Percentiles rank a stretch among this genome's conserved stretches.
These are phyloP conservation scores for Grantiella picta DNA, from an alignment of 2,113 vertebrate species.

Conservation along the genomic window DNA sequence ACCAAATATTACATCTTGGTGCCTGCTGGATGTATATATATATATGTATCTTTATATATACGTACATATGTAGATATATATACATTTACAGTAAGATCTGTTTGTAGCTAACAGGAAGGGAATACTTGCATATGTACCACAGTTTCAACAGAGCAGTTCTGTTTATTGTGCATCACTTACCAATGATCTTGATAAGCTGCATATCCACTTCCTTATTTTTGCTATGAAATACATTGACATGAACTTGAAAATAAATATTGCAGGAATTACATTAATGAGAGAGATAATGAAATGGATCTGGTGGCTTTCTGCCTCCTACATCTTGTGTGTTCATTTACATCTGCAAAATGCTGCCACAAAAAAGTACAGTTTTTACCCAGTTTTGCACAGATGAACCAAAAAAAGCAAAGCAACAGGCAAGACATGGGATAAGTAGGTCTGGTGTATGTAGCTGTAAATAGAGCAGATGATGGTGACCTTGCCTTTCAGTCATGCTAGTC, in stretches of 20 bases:
- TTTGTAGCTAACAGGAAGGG: not conserved
- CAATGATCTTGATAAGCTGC: not conserved
- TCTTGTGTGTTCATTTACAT: not conserved
- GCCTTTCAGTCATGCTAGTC: not conserved
- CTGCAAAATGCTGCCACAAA: not conserved
- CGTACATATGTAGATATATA: not conserved
- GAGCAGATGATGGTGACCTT: not conserved
- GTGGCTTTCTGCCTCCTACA: not conserved
- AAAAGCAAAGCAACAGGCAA: not conserved
- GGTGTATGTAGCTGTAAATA: not conserved
- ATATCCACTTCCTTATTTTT: not conserved
- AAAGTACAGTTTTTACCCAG: not conserved
- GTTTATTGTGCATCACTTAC: not conserved
- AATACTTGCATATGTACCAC: not conserved
- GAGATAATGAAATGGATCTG: not conserved
- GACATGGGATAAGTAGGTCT: not conserved
- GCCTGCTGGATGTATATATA: not conserved
- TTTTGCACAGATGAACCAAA: not conserved
- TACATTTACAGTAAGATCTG: not conserved
- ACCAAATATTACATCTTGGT: not conserved
- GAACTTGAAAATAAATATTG: not conserved
- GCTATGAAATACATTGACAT: not conserved
- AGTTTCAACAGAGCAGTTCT: not conserved
- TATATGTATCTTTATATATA: not conserved
- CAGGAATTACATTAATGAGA: not conserved